Conservation (phyloP, 2,113 vertebrate species). For the Syngnathus typhle region DNA sequence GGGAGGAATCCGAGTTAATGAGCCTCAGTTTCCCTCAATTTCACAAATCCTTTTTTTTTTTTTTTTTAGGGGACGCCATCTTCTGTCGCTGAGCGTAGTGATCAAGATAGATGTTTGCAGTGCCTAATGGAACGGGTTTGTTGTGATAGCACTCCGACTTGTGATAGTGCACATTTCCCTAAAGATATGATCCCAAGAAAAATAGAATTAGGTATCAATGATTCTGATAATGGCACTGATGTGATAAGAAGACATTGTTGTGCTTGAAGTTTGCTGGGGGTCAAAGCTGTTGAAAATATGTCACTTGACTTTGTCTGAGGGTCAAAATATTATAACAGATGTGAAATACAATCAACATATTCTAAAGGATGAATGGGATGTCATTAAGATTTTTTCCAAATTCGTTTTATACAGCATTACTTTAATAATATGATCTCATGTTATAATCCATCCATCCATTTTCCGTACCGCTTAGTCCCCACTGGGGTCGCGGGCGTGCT, state of each 20-base stretch:
- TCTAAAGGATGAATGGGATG: background rate
- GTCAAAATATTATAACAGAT: background rate
- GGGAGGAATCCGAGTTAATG: conserved; percentile 47
- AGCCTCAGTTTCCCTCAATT: conserved; percentile 54
- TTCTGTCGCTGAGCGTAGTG: conserved; percentile 38
- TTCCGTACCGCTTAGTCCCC: too few relatives aligned
- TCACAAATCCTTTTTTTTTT: conserved; percentile 41
- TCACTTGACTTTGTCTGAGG: background rate
- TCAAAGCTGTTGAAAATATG: background rate
- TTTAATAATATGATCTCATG: background rate
- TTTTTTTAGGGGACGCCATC: conserved; percentile 34
- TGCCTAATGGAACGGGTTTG: background rate
- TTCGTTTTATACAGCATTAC: background rate
- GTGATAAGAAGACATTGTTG: background rate
- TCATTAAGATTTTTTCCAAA: background rate
- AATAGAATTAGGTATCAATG: background rate
- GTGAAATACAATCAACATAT: background rate
- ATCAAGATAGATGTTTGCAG: conserved; percentile 24
- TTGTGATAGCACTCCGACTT: background rate
- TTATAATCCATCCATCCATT: too few relatives aligned
- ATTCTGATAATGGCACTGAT: background rate
- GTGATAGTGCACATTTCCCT: background rate
- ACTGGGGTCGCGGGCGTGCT: too few relatives aligned
- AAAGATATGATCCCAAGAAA: background rate
- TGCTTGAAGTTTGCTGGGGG: background rate